Evolutionary conservation across 1,140 invertebrate species (phyloP), one percentile per base, ranked within the genome.

Genomic region (Aphidius ervi): DNA sequence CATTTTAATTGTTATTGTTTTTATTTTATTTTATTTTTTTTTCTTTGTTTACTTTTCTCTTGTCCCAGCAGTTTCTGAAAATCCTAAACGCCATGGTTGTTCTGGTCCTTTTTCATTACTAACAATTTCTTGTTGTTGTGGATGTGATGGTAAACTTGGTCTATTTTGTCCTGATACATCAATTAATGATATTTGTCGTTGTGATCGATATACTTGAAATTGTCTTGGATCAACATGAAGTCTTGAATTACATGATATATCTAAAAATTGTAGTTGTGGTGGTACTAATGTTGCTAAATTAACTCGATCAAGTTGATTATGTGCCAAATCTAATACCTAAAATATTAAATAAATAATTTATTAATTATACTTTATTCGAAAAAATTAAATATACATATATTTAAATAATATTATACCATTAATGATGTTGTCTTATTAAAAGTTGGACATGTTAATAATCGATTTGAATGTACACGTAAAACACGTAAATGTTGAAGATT

Each of bases 401-500:
- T 16, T 16, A 16, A 16, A 16, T 16, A 16, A 16, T 16, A 16
- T 8, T 53, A 10, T 71, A 83, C 83, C 82, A 88, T 89, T 9
- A 94, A 79, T 9, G 86, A 86, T 16, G 83, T 77, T 66, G 89
- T 84, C 74, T 87, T 88, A 10, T 86, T 86, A 67, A 94, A 85
- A 68, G 85, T 87, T 3, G 92, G 92, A 49, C 89, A 86, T 48
- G 83, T 85, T 50, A 87, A 80, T 50, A 94, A 79, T 62, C 87
- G 81, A 75, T 94, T 94, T 3, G 91, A 92, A 74, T 93, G 91
- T 10, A 93, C 86, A 67, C 91, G 83, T 42, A 94, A 80, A 49
- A 93, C 85, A 66, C 83, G 82, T 8, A 94, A 81, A 67, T 91
- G 87, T 62, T 83, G 83, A 48, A 93, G 74, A 63, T 84, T 83